Evolutionary conservation across 1,140 invertebrate species (phyloP).

Genomic region (Zaprionus inermis): DNA sequence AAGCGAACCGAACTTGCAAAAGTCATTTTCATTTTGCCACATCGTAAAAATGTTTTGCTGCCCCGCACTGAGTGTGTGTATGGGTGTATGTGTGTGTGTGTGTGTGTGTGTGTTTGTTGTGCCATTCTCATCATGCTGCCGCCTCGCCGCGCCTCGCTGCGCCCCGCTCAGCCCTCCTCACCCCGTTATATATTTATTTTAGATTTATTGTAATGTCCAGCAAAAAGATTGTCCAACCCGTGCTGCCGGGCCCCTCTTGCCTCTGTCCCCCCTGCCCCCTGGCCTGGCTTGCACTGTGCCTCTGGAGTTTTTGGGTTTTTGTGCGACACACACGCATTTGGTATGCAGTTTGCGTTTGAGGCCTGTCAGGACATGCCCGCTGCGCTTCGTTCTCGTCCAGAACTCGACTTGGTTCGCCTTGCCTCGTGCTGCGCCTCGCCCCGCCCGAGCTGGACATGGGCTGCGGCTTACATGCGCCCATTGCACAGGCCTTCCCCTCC

Average conservation of each 20-base stretch:
- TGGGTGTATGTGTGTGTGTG: conserved; percentile 3
- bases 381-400: conserved; percentile 6
- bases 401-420: not conserved
- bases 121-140: conserved; percentile 38
- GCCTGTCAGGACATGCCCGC: conserved; percentile 67
- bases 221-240: conserved; percentile 71
- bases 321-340: conserved; percentile 79
- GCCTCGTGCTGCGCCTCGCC: not conserved
- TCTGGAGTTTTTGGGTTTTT: conserved; percentile 38
- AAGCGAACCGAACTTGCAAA: conserved; percentile 54
- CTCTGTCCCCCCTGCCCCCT: not conserved
- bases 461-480: conserved; percentile 73
- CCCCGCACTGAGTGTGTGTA: not conserved
- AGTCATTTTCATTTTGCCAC: conserved; percentile 74
- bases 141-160: conserved; percentile 21
- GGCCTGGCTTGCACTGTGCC: not conserved
- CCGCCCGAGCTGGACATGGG: conserved; percentile 39
- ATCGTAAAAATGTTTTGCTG: conserved; percentile 48
- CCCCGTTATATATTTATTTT: conserved; percentile 77
- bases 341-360: conserved; percentile 81
- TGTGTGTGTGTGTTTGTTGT: conserved; percentile 34
- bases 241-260: conserved; percentile 19
- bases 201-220: conserved; percentile 82
- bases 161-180: conserved; percentile 14
- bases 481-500: conserved; percentile 55